These are phyloP conservation scores for Megalops atlanticus DNA, from an alignment of 2,113 vertebrate genomes.

Conservation along the genomic window DNA sequence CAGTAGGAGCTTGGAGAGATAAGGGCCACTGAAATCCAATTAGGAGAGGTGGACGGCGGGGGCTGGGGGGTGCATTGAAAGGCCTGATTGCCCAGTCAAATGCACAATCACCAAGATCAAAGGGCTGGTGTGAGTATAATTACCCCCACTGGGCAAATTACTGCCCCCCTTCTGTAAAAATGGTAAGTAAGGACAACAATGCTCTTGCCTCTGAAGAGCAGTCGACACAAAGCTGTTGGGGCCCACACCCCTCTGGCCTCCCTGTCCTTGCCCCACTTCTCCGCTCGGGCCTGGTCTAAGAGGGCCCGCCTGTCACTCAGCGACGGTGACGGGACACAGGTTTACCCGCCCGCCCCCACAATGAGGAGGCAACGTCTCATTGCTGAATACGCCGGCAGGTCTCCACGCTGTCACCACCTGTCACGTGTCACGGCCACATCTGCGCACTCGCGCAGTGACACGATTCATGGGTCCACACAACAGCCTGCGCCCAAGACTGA, in stretches of 20 bases:
- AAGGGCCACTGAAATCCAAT: slow-evolving; percentile 40
- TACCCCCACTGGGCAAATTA: slow-evolving; percentile 68
- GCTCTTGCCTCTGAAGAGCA: slow-evolving; percentile 51
- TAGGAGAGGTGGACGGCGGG: slow-evolving; percentile 31
- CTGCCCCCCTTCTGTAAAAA: slow-evolving; percentile 61
- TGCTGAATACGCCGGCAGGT: no score
- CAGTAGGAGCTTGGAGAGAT: slow-evolving; percentile 42
- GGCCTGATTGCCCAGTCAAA: slow-evolving; percentile 70
- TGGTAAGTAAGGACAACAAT: slow-evolving; percentile 68
- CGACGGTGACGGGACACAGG: slow-evolving; percentile 60
- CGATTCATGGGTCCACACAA: no score
- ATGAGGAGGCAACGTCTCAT: slow-evolving; percentile 52
- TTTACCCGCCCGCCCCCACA: slow-evolving; percentile 44
- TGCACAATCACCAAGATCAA: slow-evolving; percentile 75
- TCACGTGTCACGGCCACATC: no score
- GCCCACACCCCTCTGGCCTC: slow-evolving; percentile 23
- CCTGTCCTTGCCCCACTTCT: slow-evolving; percentile 1
- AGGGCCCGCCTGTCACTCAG: slow-evolving; percentile 58
- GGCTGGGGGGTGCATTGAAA: slow-evolving; percentile 37
- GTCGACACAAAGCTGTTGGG: slow-evolving; percentile 53
- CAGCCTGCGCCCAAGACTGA: no score
- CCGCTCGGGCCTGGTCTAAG: slow-evolving; percentile 46
- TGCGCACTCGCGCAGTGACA: no score
- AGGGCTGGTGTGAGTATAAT: slow-evolving; percentile 74
- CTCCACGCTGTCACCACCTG: no score